These are phyloP conservation scores for Brachionus sp. DNA, from an alignment of 1,140 invertebrate genomes.

Conservation along the genomic window DNA sequence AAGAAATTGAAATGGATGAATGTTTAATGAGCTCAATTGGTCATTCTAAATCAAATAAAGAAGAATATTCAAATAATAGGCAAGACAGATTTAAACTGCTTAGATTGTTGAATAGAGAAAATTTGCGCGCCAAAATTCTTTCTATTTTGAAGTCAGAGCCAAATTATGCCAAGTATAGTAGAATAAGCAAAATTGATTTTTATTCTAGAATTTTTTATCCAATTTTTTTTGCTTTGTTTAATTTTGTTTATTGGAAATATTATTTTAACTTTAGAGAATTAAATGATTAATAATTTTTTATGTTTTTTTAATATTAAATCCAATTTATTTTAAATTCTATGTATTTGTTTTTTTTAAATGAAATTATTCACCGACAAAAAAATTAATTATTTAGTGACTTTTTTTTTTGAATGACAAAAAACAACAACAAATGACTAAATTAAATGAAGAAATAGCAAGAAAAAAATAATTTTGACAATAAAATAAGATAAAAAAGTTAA, in stretches of 20 bases:
- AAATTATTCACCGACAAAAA: too few relatives aligned
- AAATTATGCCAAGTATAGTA: slow-evolving; percentile 49
- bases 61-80: neutral
- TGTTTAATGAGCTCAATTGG: neutral
- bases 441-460: too few relatives aligned
- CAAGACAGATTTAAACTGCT: slow-evolving; percentile 47
- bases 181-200: slow-evolving; percentile 62
- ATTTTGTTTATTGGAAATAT: slow-evolving; percentile 62
- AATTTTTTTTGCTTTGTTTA: slow-evolving; percentile 60
- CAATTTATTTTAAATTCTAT: too few relatives aligned
- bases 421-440: too few relatives aligned
- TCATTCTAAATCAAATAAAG: neutral
- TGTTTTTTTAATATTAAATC: too few relatives aligned
- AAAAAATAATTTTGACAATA: too few relatives aligned
- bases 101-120: slow-evolving; percentile 47
- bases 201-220: slow-evolving; percentile 62
- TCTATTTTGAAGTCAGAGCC: slow-evolving; percentile 49
- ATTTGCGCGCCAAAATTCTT: slow-evolving; percentile 44
- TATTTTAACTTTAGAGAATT: slow-evolving; percentile 51
- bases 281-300: neutral
- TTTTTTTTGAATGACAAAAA: too few relatives aligned
- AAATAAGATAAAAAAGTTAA: too few relatives aligned
- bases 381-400: too few relatives aligned
- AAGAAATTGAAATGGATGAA: neutral
- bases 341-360: too few relatives aligned